Base-by-base conservation (phyloP, 2,888 invertebrate species). In the Cylindroiulus punctatus region DNA sequence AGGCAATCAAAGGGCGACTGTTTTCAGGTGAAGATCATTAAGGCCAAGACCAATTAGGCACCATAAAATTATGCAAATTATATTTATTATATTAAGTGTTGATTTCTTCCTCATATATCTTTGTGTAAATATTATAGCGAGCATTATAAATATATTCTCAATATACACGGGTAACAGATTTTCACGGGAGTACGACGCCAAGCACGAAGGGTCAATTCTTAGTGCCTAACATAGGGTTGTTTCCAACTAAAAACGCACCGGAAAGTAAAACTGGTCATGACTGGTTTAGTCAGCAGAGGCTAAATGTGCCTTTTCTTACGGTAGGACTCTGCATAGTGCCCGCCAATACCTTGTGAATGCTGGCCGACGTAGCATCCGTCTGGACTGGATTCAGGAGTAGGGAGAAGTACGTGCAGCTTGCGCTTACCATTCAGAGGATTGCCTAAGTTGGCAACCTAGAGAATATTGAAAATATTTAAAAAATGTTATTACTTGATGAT, bases 1-100 rank as follows among this genome's bases (percentile, higher is more conserved):
- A 83, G 83, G 83, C 83, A 83, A 83, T 44, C 83, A 40, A 83
- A 83, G 83, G 83, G 44, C 44, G 83, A 42, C 83, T 44, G 83
- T 42, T 42, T 42, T 83, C 44, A 44, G 83, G 83, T 42, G 44
- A 42, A 83, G 44, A 83, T 40, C 42, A 40, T 40, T 83, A 83
- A 83, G 83, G 83, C 83, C 83, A 83, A 44, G 40, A 83, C 40
- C 83, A 83, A 42, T 83, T 83, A 83, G 83, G 83, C 83, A 83
- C 83, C 83, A 83, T 44, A 83, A 40, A 44, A 19, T 83, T 83
- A 83, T 83, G 44, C 83, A 42, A 83, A 83, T 83, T 83, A 83
- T 44, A 83, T 83, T 83, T 83, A 40, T 83, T 83, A 42, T 76
- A 76, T 76, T 76, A 76, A 76, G 76, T 32, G 26, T 76, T 32